Conservation (phyloP, 2,797 vertebrate species). For the Microhierax caerulescens region DNA sequence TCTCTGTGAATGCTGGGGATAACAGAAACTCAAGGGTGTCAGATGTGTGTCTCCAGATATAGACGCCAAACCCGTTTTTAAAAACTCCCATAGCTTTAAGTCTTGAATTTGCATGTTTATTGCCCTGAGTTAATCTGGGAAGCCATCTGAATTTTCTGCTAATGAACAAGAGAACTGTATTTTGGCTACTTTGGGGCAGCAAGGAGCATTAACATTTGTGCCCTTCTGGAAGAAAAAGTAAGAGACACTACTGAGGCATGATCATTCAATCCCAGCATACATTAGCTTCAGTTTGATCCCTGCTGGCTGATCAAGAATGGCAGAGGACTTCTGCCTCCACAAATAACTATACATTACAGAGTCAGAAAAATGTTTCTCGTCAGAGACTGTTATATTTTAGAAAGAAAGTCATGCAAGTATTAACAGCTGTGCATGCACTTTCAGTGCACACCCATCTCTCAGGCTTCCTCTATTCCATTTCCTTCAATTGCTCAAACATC, state of each 20-base stretch:
- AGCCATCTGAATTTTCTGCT: not conserved
- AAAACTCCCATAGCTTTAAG: not conserved
- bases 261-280: not conserved
- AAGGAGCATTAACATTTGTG: not conserved
- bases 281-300: not conserved
- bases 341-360: not conserved
- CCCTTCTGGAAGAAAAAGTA: not conserved
- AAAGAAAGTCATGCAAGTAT: not conserved
- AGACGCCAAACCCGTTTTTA: not conserved
- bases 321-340: not conserved
- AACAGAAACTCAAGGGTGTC: not conserved
- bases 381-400: not conserved
- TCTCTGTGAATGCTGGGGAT: not conserved
- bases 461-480: not conserved
- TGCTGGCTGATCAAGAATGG: not conserved
- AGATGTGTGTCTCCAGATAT: not conserved
- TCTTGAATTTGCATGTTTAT: not conserved
- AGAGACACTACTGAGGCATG: not conserved
- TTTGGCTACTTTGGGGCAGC: not conserved
- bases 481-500: not conserved
- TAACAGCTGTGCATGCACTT: not conserved
- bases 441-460: not conserved
- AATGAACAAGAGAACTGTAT: not conserved
- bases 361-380: not conserved
- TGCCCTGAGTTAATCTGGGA: not conserved